Evolutionary conservation across 2,113 vertebrate species (phyloP).

Genomic region (Fulica atra): DNA sequence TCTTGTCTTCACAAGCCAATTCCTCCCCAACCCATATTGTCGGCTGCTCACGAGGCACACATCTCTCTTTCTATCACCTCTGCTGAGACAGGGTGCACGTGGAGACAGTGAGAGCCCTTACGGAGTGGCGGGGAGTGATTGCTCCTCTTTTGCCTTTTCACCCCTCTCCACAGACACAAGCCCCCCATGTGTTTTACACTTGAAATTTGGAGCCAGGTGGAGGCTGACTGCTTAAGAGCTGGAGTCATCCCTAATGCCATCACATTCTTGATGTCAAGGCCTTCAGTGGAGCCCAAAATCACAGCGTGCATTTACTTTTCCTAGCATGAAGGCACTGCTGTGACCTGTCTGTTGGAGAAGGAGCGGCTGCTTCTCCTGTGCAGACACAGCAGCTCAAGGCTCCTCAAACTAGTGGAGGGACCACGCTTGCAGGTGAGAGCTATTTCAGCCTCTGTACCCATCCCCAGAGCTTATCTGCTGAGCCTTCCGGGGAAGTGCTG

Average conservation of each 20-base stretch:
- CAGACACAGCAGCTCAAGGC: neutral
- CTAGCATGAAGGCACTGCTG: neutral
- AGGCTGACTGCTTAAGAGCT: neutral
- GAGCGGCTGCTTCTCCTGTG: neutral
- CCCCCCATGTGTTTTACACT: neutral
- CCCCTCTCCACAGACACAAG: neutral
- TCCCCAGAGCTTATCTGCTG: neutral
- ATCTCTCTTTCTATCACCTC: conserved; percentile 15
- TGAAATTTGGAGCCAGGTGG: neutral
- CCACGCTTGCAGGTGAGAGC: neutral
- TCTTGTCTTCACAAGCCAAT: conserved; percentile 41
- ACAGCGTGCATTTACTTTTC: neutral
- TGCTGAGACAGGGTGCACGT: neutral
- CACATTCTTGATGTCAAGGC: neutral
- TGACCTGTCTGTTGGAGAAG: accelerated
- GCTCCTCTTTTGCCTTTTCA: neutral
- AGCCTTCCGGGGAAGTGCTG: neutral
- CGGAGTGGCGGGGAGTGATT: neutral
- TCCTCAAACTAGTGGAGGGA: neutral
- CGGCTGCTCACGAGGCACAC: neutral
- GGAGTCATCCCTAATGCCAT: neutral
- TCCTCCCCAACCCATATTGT: conserved; percentile 3
- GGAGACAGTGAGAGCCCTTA: neutral
- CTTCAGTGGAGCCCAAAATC: neutral
- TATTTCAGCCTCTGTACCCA: neutral